phyloP scores from a whole-genome alignment of 2,113 vertebrate species.

The Malurus elegans region DNA sequence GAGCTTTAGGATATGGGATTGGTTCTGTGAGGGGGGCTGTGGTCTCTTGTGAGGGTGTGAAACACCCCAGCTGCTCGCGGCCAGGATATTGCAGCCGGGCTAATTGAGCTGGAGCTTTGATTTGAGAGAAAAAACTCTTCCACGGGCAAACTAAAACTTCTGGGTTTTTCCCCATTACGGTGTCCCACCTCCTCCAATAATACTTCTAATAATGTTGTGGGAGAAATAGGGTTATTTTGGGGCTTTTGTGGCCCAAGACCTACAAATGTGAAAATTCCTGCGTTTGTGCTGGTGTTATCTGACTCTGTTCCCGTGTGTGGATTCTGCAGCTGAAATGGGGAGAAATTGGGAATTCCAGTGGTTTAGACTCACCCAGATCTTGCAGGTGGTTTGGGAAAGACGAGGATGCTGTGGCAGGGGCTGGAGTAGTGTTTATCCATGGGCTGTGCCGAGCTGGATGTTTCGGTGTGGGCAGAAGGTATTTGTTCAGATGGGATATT shows the following conservation, averaged over 20 bases:
- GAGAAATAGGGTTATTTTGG: not conserved
- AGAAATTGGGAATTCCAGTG: not conserved
- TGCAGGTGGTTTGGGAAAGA: not conserved
- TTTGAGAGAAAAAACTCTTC: not conserved
- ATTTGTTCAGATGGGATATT: not conserved
- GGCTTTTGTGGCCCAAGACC: not conserved
- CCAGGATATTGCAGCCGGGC: not conserved
- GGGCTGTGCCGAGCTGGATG: rapidly evolving
- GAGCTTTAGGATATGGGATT: not conserved
- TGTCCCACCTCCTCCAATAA: not conserved
- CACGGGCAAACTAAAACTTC: not conserved
- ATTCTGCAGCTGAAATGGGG: not conserved
- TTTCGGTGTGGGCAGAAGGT: rapidly evolving
- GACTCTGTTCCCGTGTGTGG: not conserved
- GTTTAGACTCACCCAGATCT: not conserved
- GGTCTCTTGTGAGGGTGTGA: not conserved
- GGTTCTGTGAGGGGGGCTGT: not conserved
- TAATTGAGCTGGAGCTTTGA: not conserved
- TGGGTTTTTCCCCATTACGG: rapidly evolving
- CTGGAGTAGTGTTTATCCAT: rapidly evolving
- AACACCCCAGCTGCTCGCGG: not conserved
- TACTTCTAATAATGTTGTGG: not conserved
- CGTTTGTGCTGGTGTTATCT: rapidly evolving
- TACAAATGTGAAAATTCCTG: rapidly evolving
- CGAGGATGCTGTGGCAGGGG: not conserved